Evolutionary conservation across 2,113 vertebrate genomes (phyloP).

Genomic region (Channa argus): DNA sequence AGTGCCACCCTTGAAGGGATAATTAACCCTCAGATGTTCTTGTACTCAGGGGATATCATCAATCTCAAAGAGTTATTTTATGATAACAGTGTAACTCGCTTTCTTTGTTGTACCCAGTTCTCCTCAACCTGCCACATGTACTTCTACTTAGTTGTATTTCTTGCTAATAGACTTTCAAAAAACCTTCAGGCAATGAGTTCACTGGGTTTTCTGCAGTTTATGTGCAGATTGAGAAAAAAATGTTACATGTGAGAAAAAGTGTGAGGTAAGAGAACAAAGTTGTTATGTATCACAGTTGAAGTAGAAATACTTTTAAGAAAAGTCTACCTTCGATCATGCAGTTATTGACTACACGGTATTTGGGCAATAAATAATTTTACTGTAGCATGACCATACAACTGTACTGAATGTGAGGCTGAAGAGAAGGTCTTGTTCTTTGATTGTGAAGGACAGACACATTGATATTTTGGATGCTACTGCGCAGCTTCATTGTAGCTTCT

Average conservation of each 20-base stretch:
- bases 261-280: slow-evolving; percentile 3
- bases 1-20: slow-evolving; percentile 8
- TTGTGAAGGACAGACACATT: slow-evolving; percentile 37
- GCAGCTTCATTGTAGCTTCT: slow-evolving; percentile 7
- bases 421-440: slow-evolving; percentile 41
- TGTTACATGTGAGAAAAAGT: slow-evolving; percentile 2
- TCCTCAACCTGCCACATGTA: slow-evolving; percentile 51
- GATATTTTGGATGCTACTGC: slow-evolving; percentile 18
- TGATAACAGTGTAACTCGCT: slow-evolving; percentile 59
- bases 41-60: slow-evolving; percentile 45
- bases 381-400: slow-evolving; percentile 15
- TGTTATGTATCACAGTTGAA: slow-evolving; percentile 7
- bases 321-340: slow-evolving; percentile 5
- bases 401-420: slow-evolving; percentile 29
- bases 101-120: slow-evolving; percentile 33
- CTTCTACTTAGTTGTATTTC: slow-evolving; percentile 51
- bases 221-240: slow-evolving; percentile 29
- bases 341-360: slow-evolving; percentile 13
- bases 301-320: not conserved
- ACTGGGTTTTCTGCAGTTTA: slow-evolving; percentile 16
- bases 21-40: slow-evolving; percentile 27
- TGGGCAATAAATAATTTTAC: slow-evolving; percentile 19
- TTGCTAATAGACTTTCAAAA: slow-evolving; percentile 51
- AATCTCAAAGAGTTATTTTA: slow-evolving; percentile 60
- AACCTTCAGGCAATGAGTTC: not conserved